A percentile compares a stretch with the other conserved stretches of the same genome.
phyloP scores from a whole-genome alignment of 2,797 vertebrate genomes.

The Knipowitschia caucasica region DNA sequence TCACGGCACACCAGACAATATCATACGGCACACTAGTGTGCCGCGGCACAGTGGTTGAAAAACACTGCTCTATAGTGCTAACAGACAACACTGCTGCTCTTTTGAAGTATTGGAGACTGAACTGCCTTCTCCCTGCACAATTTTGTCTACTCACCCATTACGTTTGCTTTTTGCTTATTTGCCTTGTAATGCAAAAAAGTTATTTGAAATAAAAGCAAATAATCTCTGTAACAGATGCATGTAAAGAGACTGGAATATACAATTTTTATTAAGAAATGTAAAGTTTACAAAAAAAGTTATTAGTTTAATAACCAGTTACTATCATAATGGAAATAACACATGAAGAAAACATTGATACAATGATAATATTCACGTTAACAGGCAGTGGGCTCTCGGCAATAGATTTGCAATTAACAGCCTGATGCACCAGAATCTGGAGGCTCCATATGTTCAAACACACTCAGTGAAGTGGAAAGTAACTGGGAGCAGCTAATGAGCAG shows the following conservation, averaged over 20 bases:
- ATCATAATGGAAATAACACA: background rate
- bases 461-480: slow-evolving; percentile 50
- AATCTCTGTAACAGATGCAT: no score
- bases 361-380: background rate
- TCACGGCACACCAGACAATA: no score
- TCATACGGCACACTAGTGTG: no score
- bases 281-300: no score
- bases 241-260: no score
- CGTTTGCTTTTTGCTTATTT: background rate
- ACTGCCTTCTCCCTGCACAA: background rate
- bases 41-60: no score
- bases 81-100: slow-evolving; percentile 12
- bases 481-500: slow-evolving; percentile 50
- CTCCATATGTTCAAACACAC: slow-evolving; percentile 43
- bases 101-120: background rate
- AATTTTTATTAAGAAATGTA: no score
- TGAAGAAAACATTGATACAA: background rate
- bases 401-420: slow-evolving; percentile 61
- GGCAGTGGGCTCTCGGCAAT: slow-evolving; percentile 39
- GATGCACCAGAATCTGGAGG: slow-evolving; percentile 58
- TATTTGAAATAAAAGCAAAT: no score
- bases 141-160: background rate
- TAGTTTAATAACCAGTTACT: no score
- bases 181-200: background rate
- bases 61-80: slow-evolving; percentile 5